Conservation (phyloP, 2,113 vertebrate species). For the Pseudorhombus dupliciocellatus region DNA sequence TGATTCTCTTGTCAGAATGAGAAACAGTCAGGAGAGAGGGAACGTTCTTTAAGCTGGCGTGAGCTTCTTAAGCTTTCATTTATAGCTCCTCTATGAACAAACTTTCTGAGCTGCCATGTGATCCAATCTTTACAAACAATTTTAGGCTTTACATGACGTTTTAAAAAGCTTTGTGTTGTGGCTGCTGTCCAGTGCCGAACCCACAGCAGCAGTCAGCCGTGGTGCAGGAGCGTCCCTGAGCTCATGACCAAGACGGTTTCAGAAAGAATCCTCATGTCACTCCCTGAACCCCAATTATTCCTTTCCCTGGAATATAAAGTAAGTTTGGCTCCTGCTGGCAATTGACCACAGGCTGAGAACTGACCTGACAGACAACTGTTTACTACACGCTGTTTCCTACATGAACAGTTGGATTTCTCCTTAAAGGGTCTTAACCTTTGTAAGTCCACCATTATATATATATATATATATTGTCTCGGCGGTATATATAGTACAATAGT, state of each 20-base stretch:
- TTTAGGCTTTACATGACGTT: slow-evolving; percentile 20
- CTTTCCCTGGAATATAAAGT: neutral
- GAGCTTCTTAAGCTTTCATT: neutral
- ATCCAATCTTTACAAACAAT: neutral
- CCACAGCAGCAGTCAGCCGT: neutral
- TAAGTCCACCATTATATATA: too few relatives aligned
- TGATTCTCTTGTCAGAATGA: neutral
- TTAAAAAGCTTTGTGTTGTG: slow-evolving; percentile 2
- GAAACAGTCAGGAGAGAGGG: neutral
- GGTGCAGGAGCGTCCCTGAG: neutral
- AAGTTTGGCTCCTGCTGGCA: neutral
- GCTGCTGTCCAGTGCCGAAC: slow-evolving; percentile 27
- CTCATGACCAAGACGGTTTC: slow-evolving; percentile 4
- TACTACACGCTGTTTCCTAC: too few relatives aligned
- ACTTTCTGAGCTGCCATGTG: neutral
- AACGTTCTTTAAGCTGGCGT: neutral
- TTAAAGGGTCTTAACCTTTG: too few relatives aligned
- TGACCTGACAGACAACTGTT: too few relatives aligned
- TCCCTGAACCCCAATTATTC: neutral
- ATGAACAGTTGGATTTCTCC: too few relatives aligned
- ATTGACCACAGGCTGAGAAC: too few relatives aligned
- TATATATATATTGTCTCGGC: too few relatives aligned
- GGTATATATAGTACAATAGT: too few relatives aligned
- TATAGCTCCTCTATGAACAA: neutral
- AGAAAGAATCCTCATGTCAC: slow-evolving; percentile 3